These are phyloP conservation scores for Metallyticus violacea DNA, from an alignment of 2,888 invertebrate genomes.

Conservation along the genomic window DNA sequence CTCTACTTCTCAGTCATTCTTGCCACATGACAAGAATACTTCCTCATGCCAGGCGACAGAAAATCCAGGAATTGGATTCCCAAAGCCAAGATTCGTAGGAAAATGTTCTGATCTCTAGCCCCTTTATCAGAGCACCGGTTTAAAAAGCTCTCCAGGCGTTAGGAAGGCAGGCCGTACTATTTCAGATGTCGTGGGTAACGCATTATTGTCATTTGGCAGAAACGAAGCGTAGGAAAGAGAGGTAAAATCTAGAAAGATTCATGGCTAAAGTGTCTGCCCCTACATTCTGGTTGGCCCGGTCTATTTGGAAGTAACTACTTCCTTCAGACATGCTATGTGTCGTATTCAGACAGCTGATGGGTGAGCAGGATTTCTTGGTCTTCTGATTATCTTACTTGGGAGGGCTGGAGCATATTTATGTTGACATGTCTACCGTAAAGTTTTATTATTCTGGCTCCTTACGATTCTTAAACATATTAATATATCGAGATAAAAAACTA, in stretches of 20 bases:
- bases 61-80: too few species aligned
- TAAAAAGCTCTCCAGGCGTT: neutral
- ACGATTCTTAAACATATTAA: too few species aligned
- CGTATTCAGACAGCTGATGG: neutral
- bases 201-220: neutral
- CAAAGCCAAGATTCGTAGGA: too few species aligned
- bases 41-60: too few species aligned
- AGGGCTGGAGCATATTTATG: too few species aligned
- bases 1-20: too few species aligned
- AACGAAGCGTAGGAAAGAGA: neutral
- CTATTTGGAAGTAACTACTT: neutral
- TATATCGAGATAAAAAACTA: too few species aligned
- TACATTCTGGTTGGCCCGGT: neutral
- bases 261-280: neutral
- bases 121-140: neutral
- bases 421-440: too few species aligned
- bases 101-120: too few species aligned
- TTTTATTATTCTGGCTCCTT: too few species aligned
- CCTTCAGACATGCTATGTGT: neutral
- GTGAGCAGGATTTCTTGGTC: neutral
- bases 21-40: too few species aligned
- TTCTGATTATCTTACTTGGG: too few species aligned
- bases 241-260: neutral
- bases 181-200: neutral
- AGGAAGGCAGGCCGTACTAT: neutral